Percentiles rank a stretch among this genome's conserved stretches.
phyloP scores from a whole-genome alignment of 2,113 vertebrate species.

The Apteryx mantelli region DNA sequence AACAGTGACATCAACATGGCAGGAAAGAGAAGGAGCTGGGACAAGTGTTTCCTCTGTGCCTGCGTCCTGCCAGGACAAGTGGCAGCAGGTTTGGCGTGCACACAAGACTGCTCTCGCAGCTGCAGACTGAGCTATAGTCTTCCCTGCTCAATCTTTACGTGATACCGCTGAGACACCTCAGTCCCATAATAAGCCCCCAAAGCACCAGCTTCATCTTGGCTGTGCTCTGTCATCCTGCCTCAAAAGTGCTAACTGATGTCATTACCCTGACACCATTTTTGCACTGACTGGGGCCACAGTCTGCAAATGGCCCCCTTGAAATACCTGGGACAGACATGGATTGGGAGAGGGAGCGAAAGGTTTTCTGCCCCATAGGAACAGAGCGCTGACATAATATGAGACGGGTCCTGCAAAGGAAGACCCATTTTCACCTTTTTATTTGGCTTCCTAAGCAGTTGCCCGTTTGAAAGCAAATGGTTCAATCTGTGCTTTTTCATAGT shows the following conservation, averaged over 20 bases:
- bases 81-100: background rate
- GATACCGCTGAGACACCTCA: no score
- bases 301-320: background rate
- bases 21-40: background rate
- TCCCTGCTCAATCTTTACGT: background rate
- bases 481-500: background rate
- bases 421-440: background rate
- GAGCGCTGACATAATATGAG: background rate
- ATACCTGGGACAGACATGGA: background rate
- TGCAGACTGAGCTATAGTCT: background rate
- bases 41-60: background rate
- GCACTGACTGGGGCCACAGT: background rate
- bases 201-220: background rate
- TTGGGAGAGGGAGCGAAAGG: background rate
- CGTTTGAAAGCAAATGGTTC: background rate
- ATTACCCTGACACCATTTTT: background rate
- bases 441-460: background rate
- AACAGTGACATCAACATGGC: no score
- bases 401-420: background rate
- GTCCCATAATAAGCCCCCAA: background rate
- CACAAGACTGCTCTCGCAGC: no score
- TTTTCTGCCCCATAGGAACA: rapidly evolving
- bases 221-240: background rate
- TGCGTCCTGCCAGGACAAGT: rapidly evolving
- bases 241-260: background rate